Percentiles rank a stretch among this genome's conserved stretches.
phyloP scores from a whole-genome alignment of 1,140 invertebrate genomes.

The Drosophila albomicans region DNA sequence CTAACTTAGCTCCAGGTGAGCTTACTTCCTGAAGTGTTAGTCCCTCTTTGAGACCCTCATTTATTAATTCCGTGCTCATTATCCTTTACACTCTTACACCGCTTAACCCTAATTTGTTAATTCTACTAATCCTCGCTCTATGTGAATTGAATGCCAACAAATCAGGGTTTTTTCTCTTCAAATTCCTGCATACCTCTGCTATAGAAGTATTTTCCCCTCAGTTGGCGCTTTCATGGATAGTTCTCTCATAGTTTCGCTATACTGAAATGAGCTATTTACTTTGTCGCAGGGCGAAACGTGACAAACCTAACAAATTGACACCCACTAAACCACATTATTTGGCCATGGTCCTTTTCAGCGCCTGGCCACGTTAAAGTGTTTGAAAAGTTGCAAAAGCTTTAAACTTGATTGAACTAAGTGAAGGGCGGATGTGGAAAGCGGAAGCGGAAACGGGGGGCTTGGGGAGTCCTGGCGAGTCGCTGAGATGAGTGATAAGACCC shows the following conservation, averaged over 20 bases:
- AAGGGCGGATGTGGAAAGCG: background rate
- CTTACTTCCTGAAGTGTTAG: no score
- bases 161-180: background rate
- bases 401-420: constrained; percentile 61
- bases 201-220: background rate
- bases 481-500: constrained; percentile 70
- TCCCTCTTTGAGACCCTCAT: no score
- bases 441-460: background rate
- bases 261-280: constrained; percentile 60
- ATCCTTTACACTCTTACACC: background rate
- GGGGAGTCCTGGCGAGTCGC: constrained; percentile 18
- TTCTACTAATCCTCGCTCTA: background rate
- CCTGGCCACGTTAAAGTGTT: constrained; percentile 51
- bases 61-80: background rate
- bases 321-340: constrained; percentile 70
- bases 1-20: no score
- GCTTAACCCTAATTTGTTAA: background rate
- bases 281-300: constrained; percentile 59
- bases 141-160: background rate
- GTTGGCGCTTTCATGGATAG: constrained; percentile 19
- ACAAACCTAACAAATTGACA: constrained; percentile 68
- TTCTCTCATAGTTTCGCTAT: constrained; percentile 29
- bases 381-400: constrained; percentile 48
- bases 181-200: background rate
- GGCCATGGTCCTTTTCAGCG: constrained; percentile 54